phyloP scores from a whole-genome alignment of 2,113 vertebrate genomes.

The Callithrix jacchus region DNA sequence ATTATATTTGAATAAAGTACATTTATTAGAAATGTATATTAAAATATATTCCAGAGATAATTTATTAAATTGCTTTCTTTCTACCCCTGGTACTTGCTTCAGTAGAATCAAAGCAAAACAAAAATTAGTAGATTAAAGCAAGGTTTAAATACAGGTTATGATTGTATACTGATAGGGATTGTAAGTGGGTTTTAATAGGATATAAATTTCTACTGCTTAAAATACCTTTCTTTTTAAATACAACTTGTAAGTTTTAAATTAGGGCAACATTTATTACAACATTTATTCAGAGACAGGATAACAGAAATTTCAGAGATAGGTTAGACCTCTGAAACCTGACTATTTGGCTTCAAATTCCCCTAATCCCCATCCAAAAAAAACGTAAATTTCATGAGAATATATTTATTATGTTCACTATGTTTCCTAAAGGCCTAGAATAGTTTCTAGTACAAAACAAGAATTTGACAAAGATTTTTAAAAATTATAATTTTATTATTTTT shows the following conservation, averaged over 20 bases:
- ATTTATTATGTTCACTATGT: not conserved
- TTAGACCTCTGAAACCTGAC: not conserved
- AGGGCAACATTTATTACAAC: not conserved
- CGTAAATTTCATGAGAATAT: not conserved
- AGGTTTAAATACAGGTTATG: not conserved
- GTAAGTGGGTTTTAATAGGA: not conserved
- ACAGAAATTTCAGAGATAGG: not conserved
- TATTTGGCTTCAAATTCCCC: not conserved
- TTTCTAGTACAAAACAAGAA: not conserved
- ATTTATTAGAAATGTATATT: slow-evolving; percentile 35
- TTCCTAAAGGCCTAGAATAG: not conserved
- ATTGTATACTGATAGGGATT: not conserved
- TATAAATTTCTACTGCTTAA: not conserved
- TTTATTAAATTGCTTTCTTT: not conserved
- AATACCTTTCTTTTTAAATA: not conserved
- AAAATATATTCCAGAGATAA: not conserved
- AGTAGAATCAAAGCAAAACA: not conserved
- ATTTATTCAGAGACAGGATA: not conserved
- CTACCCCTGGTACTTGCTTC: not conserved
- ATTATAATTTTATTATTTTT: too few species aligned
- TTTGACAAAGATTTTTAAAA: not conserved
- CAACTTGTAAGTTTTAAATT: not conserved
- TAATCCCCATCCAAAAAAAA: not conserved
- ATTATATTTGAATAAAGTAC: slow-evolving; percentile 39
- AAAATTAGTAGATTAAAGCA: not conserved